Conservation (phyloP, 2,888 invertebrate species). For the Apodemia mormo region DNA sequence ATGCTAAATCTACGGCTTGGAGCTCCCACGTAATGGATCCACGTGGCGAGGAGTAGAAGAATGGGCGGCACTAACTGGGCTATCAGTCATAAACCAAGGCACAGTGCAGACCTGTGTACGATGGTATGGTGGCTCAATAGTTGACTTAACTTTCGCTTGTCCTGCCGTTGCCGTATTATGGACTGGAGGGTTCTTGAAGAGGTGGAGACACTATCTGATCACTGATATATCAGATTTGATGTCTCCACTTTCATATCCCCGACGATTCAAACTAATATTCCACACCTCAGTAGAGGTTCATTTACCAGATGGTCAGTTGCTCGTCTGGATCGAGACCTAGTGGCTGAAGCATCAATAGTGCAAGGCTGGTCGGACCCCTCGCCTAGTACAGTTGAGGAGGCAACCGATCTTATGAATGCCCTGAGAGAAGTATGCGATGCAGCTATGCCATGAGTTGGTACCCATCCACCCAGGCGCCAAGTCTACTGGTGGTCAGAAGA, state of each 20-base stretch:
- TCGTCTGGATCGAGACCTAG: neutral
- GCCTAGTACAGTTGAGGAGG: neutral
- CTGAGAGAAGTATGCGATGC: neutral
- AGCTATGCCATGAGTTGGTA: neutral
- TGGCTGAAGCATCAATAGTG: neutral
- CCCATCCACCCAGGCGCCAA: neutral
- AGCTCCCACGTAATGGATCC: neutral
- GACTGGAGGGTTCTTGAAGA: neutral
- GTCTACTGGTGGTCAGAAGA: constrained; percentile 5
- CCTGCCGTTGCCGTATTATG: too few relatives aligned
- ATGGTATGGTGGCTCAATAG: neutral
- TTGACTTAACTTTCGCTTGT: neutral
- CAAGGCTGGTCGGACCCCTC: neutral
- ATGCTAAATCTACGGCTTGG: neutral
- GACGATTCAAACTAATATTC: neutral
- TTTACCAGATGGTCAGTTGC: neutral
- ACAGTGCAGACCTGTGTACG: too few relatives aligned
- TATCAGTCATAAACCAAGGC: too few relatives aligned
- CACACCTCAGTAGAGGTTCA: neutral
- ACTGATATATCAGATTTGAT: neutral
- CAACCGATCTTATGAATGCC: neutral
- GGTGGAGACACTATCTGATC: neutral
- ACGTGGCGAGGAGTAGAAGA: neutral
- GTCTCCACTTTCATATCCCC: neutral
- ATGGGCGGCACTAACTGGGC: neutral